Conservation (phyloP, 2,888 invertebrate species). For the Brachyptera putata region DNA sequence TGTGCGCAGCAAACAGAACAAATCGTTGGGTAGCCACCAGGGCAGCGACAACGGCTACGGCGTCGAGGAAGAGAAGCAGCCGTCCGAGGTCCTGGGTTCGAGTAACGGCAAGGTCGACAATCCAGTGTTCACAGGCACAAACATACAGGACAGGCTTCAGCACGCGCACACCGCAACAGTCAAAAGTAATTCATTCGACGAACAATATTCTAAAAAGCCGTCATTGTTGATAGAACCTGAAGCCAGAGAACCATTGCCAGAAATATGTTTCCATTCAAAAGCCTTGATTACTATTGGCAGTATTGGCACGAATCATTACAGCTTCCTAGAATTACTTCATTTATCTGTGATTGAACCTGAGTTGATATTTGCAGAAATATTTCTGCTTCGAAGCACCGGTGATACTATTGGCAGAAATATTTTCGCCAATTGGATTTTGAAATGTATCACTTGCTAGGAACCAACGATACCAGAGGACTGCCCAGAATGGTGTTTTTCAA, state of each 20-base stretch:
- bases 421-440: too few species aligned
- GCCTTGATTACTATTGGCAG: not conserved
- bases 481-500: too few species aligned
- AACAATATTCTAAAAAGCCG: too few species aligned
- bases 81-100: conserved; percentile 35
- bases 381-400: too few species aligned
- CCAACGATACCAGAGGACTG: too few species aligned
- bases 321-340: not conserved
- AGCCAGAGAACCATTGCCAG: too few species aligned
- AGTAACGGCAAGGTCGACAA: conserved; percentile 48
- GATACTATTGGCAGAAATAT: too few species aligned
- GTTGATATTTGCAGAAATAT: too few species aligned
- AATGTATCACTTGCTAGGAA: too few species aligned
- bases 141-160: conserved; percentile 22
- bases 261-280: too few species aligned
- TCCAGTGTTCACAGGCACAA: conserved; percentile 41
- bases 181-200: conserved; percentile 47
- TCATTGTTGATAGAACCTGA: too few species aligned
- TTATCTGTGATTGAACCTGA: too few species aligned
- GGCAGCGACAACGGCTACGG: conserved; percentile 34
- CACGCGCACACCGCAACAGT: conserved; percentile 52
- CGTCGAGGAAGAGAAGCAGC: conserved; percentile 40
- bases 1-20: conserved; percentile 42
- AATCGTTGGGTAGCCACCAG: conserved; percentile 37
- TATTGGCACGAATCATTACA: not conserved